phyloP scores from a whole-genome alignment of 2,113 vertebrate species.

The Promerops cafer region DNA sequence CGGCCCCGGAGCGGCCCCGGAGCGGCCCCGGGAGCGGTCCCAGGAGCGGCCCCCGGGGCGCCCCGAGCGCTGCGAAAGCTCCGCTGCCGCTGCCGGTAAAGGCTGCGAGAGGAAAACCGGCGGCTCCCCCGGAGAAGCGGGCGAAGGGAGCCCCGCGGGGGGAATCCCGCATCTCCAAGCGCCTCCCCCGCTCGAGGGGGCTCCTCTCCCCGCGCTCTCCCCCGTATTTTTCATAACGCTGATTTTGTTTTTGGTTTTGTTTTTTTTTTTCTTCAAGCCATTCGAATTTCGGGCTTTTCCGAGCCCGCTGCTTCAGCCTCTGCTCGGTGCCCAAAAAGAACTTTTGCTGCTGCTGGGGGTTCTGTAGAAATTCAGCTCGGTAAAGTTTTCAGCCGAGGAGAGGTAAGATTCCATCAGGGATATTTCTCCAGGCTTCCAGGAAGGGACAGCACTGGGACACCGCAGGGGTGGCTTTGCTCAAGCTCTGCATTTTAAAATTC shows the following conservation, averaged over 20 bases:
- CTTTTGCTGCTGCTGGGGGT: not conserved
- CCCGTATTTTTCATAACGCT: not conserved
- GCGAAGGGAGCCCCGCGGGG: not conserved
- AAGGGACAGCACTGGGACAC: not conserved
- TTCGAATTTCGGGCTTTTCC: not conserved
- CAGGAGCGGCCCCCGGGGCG: not conserved
- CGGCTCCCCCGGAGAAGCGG: not conserved
- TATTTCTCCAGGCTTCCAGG: not conserved
- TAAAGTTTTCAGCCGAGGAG: not conserved
- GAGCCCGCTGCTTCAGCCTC: not conserved
- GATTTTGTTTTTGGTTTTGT: not conserved
- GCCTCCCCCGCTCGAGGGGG: not conserved
- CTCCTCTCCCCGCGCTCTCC: not conserved
- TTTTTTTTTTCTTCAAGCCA: not conserved
- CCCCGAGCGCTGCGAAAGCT: too few relatives aligned
- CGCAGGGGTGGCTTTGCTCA: not conserved
- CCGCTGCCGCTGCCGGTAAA: not conserved
- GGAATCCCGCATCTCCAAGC: not conserved
- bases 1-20: not conserved
- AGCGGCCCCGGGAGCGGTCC: fast-evolving
- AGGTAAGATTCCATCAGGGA: not conserved
- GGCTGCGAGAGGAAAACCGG: not conserved
- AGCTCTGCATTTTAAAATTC: not conserved
- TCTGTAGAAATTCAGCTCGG: not conserved
- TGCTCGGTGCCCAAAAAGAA: not conserved